Conservation (phyloP, 1,140 invertebrate species). For the Drosophila parvula region DNA sequence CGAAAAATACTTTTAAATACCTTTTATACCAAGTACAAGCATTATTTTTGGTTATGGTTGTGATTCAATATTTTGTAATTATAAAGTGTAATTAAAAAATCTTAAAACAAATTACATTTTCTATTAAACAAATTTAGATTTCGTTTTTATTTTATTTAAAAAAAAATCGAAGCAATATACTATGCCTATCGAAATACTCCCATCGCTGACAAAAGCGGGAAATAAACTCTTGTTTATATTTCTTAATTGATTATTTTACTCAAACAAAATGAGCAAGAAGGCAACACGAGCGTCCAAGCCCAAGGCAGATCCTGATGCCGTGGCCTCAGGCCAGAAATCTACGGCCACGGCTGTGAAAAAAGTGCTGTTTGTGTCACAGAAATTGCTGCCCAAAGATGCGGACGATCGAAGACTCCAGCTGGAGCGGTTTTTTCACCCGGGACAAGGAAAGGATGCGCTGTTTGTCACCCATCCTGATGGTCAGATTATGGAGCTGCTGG, state of each 20-base stretch:
- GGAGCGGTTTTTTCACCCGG: slow-evolving; percentile 75
- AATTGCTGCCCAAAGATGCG: slow-evolving; percentile 43
- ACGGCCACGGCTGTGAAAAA: slow-evolving; percentile 53
- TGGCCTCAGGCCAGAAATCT: slow-evolving; percentile 11
- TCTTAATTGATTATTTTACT: neutral
- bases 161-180: too few relatives aligned
- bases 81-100: too few relatives aligned
- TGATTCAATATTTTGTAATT: too few relatives aligned
- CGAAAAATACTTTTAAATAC: neutral
- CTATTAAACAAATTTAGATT: too few relatives aligned
- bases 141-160: too few relatives aligned
- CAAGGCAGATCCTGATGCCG: slow-evolving; percentile 62
- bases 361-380: slow-evolving; percentile 65
- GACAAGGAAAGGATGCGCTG: slow-evolving; percentile 54
- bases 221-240: slow-evolving; percentile 14
- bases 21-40: neutral
- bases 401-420: slow-evolving; percentile 47
- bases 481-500: slow-evolving; percentile 87
- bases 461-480: slow-evolving; percentile 74
- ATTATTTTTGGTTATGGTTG: too few relatives aligned
- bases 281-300: slow-evolving; percentile 52
- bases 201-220: slow-evolving; percentile 20
- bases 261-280: slow-evolving; percentile 63
- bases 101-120: too few relatives aligned
- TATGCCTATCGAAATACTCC: neutral